phyloP scores from a whole-genome alignment of 2,113 vertebrate species.

The Anoura caudifer region DNA sequence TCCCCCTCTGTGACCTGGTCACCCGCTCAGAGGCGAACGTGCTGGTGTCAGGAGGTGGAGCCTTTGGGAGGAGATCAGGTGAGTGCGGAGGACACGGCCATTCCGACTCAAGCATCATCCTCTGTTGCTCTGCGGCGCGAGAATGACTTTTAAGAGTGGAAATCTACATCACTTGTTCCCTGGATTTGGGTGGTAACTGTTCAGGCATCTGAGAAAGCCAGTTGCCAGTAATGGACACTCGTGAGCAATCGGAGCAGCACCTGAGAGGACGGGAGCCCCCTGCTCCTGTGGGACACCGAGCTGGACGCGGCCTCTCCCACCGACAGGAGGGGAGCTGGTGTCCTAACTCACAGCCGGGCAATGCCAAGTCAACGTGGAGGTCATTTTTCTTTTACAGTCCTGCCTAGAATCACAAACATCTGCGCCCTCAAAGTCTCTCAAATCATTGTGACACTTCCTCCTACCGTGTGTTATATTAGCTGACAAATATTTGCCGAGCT shows the following conservation, averaged over 20 bases:
- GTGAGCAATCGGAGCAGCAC: not conserved
- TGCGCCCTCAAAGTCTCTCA: not conserved
- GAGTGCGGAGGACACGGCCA: not conserved
- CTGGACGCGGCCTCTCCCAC: accelerated
- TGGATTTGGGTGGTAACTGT: not conserved
- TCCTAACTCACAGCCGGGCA: accelerated
- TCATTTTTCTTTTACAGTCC: not conserved
- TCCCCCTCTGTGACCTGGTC: too few relatives aligned
- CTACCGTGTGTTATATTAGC: not conserved
- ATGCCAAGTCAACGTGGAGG: not conserved
- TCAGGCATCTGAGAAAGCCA: not conserved
- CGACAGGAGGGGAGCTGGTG: not conserved
- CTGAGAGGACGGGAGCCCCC: too few relatives aligned
- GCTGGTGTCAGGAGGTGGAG: not conserved
- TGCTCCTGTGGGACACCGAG: accelerated
- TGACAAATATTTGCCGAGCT: not conserved
- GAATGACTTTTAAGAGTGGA: not conserved
- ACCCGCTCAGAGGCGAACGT: not conserved
- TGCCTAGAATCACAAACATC: not conserved
- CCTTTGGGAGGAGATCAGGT: not conserved
- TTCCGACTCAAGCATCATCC: too few relatives aligned
- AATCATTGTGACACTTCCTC: not conserved
- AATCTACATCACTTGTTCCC: accelerated
- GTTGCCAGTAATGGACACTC: not conserved
- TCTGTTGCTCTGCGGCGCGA: not conserved